Evolutionary conservation across 1,140 invertebrate species (phyloP), one percentile per base, ranked within the genome.

Genomic region (Panulirus ornatus): DNA sequence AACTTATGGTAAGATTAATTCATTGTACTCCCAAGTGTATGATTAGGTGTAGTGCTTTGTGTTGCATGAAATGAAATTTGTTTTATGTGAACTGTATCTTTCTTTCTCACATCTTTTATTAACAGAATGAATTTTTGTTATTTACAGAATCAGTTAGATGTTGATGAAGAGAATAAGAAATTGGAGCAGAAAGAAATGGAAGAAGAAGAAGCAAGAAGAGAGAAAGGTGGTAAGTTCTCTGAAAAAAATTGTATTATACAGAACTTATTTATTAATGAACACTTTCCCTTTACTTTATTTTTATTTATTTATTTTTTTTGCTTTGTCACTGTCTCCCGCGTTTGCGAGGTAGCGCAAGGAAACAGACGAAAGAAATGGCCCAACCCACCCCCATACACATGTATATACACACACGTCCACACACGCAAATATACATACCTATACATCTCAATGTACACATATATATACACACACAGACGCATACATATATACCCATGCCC

Each of bases 241-340:
- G 63, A 22, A 22, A 9, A 11, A 58, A 58, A 22, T 11, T 22
- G 22, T 11, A 58, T 11, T 9, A 58, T 9, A 22, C 9, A 22
- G 9, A 22, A 58, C 9, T 58, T 22, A 58, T 58, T 11, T 58
- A 11, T 58, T 58, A 11, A 22, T 58, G 11, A 11, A 11, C 51
- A 11, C 22, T 58, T 22, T 58, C 51, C 51, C 22, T 11, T 58
- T 11, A 58, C 11, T 58, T 22, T 22, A 58, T 11, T 8, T 27
- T 34, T 66, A 66, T 66, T 66, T 66, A 66, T 66, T 8, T 66
- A 66, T 66, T 66, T 66, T 27, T 66, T 66, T 22, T n/a, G n/a
- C n/a, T n/a, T n/a, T n/a, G n/a, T n/a, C n/a, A n/a, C n/a, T n/a
- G n/a, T n/a, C n/a, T n/a, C n/a, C n/a, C n/a, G n/a, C n/a, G n/a